Base-by-base conservation (phyloP, 2,113 vertebrate species). In the Pleuronectes platessa region DNA sequence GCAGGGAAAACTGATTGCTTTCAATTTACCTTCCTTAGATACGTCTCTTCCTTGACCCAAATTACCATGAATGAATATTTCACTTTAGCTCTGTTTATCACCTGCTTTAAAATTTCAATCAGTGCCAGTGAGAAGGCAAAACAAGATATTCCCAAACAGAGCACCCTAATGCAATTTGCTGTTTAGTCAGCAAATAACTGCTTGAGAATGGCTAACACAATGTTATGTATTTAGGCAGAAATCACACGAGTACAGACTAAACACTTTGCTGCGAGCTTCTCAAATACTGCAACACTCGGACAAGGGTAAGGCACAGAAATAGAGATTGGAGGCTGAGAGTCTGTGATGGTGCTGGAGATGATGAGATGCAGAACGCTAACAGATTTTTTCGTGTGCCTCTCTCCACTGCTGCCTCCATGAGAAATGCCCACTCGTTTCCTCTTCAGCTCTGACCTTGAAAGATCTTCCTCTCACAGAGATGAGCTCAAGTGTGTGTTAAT, bases 21-120 rank as follows among this genome's bases (percentile, higher is more conserved):
- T 11, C 11, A 42, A 42, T 42, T 31, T 42, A 11, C 40, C 40
- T 51, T 51, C 17, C 47, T 71, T 77, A 77, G 66, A 78, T 87
- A 73, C 68, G n/a, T 85, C 85, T 87, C 71, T 63, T 64, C 88
- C 79, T 90, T 86, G 90, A 90, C 92, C 82, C 56, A 68, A 86
- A 75, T 59, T 27, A 4, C 84, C 61, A 70, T 40, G 68, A 76
- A 88, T 61, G 78, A 40, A 81, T 86, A 86, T 86, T 83, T 37
- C 6, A 18, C 60, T 21, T 6, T 76, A 77, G 82, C 90, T 84
- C 68, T 54, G 61, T 81, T 84, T 72, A 80, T 86, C 55, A 7
- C 3, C 68, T 4, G 9, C 71, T 62, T 76, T 80, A 69, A 69
- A 65, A 88, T 92, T 90, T 88, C 85, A 92, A 91, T 90, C 86